Evolutionary conservation across 2,113 vertebrate species (phyloP), one percentile per base, ranked within the genome.

Genomic region (Trogon surrucura): DNA sequence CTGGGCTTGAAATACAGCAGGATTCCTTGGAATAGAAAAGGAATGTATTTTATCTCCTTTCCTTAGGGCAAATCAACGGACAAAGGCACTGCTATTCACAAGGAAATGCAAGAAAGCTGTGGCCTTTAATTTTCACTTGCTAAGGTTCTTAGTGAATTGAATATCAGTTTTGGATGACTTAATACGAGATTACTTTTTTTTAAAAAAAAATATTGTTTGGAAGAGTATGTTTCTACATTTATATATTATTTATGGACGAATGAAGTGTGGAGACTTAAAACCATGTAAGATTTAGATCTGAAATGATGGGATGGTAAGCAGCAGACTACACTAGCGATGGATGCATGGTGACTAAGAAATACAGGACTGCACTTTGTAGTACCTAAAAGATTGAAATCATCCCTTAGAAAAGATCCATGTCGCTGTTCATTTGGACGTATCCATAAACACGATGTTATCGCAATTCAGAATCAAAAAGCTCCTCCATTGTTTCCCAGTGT

Each of bases 21-120:
- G 61, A 80, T 91, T 84, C 72, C 88, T 23, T 72, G 77, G 73
- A 81, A 78, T 78, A 96, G 61, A 47, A 91, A 81, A 71, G 65
- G 80, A 93, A 74, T 78, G 61, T 81, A 75, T 93, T 94, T 90
- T 86, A 91, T 78, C 69, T 93, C 36, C 15, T 93, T 88, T 95
- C 93, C 95, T 89, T 92, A 81, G 90, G 90, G 92, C 88, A 84
- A 93, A 91, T 94, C 80, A 93, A 81, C 80, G 92, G 90, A 95
- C 93, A 97, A 97, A 96, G 96, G 75, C 77, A 57, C 48, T 84
- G 69, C 70, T 95, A 60, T 88, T 62, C 27, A 56, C 15, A 19
- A 71, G 61, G 36, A 97, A 96, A 93, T 74, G 45, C 60, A 93
- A 88, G 75, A 96, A 91, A 83, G 58, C 71, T 78, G 82, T 1